A percentile compares a stretch with the other conserved stretches of the same genome.
These are phyloP conservation scores for Centropus unirufus DNA, from an alignment of 2,113 vertebrate genomes.

Conservation along the genomic window DNA sequence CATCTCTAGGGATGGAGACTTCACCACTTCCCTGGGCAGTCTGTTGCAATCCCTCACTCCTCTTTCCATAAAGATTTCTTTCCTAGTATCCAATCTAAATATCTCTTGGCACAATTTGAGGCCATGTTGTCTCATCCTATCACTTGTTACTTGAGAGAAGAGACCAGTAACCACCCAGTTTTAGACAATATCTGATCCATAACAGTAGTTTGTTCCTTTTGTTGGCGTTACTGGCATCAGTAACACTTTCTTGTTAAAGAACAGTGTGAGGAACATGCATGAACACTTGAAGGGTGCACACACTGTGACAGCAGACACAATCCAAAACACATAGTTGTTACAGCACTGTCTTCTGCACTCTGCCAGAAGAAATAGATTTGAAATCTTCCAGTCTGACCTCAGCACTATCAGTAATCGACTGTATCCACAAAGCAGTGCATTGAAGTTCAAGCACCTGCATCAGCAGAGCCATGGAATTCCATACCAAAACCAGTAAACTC, in stretches of 20 bases:
- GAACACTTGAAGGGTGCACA: not conserved
- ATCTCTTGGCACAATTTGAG: no score
- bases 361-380: not conserved
- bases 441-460: not conserved
- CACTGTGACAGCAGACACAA: not conserved
- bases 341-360: not conserved
- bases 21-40: no score
- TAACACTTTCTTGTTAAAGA: not conserved
- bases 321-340: not conserved
- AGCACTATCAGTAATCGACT: not conserved
- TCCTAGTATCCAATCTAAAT: no score
- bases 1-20: no score
- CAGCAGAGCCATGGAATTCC: not conserved
- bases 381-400: not conserved
- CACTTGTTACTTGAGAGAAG: no score
- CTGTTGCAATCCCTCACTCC: no score
- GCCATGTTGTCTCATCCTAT: no score
- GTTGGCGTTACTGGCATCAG: not conserved
- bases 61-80: no score
- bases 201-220: not conserved
- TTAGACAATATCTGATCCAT: not conserved
- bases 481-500: not conserved
- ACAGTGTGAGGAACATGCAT: not conserved
- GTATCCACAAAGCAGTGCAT: not conserved
- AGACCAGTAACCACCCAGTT: no score